These are phyloP conservation scores for Epinotia brunnichana DNA, from an alignment of 2,888 invertebrate genomes.

Conservation along the genomic window DNA sequence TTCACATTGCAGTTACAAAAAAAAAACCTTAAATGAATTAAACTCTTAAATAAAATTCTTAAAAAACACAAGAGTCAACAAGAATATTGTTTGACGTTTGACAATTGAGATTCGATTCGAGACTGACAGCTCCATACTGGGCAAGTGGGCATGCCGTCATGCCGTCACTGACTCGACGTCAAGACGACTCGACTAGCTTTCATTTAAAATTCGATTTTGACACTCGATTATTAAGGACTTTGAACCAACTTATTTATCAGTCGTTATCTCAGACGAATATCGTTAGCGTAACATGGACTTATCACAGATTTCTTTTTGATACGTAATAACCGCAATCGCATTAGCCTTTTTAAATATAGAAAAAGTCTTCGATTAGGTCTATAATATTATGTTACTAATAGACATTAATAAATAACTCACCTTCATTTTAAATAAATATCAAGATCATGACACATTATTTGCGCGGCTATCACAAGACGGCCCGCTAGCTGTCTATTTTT, in stretches of 20 bases:
- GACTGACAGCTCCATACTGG: slow-evolving; percentile 28
- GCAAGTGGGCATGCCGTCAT: neutral
- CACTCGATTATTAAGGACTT: slow-evolving; percentile 35
- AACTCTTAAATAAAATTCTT: slow-evolving; percentile 21
- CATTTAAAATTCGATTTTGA: slow-evolving; percentile 18
- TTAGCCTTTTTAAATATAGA: neutral
- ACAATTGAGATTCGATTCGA: slow-evolving; percentile 31
- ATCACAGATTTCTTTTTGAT: slow-evolving; percentile 39
- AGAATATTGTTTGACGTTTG: slow-evolving; percentile 42
- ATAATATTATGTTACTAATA: too few species aligned
- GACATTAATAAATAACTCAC: too few species aligned
- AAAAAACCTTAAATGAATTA: neutral
- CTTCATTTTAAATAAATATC: too few species aligned
- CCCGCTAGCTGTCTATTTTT: too few species aligned
- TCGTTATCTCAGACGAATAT: too few species aligned
- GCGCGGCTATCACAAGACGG: too few species aligned
- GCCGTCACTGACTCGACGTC: neutral
- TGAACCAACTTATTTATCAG: slow-evolving; percentile 39
- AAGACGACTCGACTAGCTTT: slow-evolving; percentile 13
- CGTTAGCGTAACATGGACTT: slow-evolving; percentile 31
- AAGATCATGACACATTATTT: too few species aligned
- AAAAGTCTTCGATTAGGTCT: too few species aligned
- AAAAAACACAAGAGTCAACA: slow-evolving; percentile 39
- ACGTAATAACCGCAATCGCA: slow-evolving; percentile 14
- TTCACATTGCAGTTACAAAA: slow-evolving; percentile 2